Base-by-base conservation (phyloP, 2,113 vertebrate species). In the Nycticorax nycticorax region DNA sequence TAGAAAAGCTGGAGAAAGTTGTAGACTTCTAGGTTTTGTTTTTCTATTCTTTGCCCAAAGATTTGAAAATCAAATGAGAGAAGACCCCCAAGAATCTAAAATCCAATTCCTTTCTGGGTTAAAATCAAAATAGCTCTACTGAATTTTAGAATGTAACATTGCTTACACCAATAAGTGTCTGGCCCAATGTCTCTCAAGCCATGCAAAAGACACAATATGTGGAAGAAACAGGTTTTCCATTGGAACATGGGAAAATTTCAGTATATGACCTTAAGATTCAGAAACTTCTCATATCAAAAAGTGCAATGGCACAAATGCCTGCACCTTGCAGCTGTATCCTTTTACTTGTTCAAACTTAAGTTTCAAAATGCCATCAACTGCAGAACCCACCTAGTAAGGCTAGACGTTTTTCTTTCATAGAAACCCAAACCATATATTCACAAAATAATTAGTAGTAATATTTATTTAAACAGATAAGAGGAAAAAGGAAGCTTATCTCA, bases 401-500 rank as follows among this genome's bases (percentile, higher is more conserved):
- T n/a, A 72, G 28, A 57, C 1, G 26, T 55, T 74, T 86, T 73
- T 72, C 18, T 53, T 85, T 56, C 53, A 50, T 20, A 71, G 37
- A 91, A 76, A 81, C 19, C 48, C 68, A 95, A 91, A 92, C 52
- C 22, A 64, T 50, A 79, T 56, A 88, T 66, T 96, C 87, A 85
- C 71, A 96, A 84, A 59, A 64, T 73, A 97, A 92, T 35, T 13
- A 77, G 76, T 53, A n/a, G 39, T 93, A 92, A 89, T 88, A 82
- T 94, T 85, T 89, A 83, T 81, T 97, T 69, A 83, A 85, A 90
- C 62, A 68, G 60, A 92, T 17, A 95, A 21, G 47, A 97, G 47
- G 89, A 91, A 71, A 92, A 37, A 56, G 85, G 66, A 43, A 47
- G 63, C 53, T 96, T 87, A 56, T 80, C 43, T 96, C n/a, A 62